Base-by-base conservation (phyloP, 2,797 vertebrate species). In the Vespertilio murinus region DNA sequence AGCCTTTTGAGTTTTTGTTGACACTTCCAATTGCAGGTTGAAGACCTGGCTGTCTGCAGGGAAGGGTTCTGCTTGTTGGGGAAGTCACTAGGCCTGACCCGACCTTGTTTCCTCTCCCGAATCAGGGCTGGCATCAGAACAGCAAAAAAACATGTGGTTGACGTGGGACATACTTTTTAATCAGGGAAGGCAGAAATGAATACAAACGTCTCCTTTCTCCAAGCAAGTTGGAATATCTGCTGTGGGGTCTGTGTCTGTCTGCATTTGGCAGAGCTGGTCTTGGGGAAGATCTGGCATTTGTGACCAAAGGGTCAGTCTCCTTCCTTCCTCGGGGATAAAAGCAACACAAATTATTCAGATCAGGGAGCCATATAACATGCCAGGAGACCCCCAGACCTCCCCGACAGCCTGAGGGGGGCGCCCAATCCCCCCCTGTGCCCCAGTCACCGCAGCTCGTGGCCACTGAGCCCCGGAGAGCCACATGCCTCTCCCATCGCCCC, bases 401-500 rank as follows among this genome's bases (percentile, higher is more conserved):
- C 28, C 13, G 0, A 22, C 9, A 89, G 83, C 75, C 75, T 11
- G 69, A 95, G 45, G 54, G 38, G 83, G 86, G 67, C 95, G 96
- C 88, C 81, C 42, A 77, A 64, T 95, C 65, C 86, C 95, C 86
- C 95, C 93, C 75, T n/a, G 25, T 13, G 14, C 70, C 56, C 54
- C 85, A 61, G 40, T 20, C 85, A 52, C 97, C 91, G 97, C 94
- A 94, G 81, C 97, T 97, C 87, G 88, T 67, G 95, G 90, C 95
- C 97, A 93, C 93, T 97, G 54, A 84, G 96, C 94, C 96, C 95
- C 88, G 28, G 89, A 97, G 96, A 96, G 96, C 77, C 86, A 59
- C 97, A 97, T 95, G 98, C 94, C 97, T 97, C 97, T 97, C 94
- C 91, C 95, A 96, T 98, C 96, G 95, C 97, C 97, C 95, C 96